Evolutionary conservation across 2,888 invertebrate species (phyloP).

Genomic region (Chrysolina haemoptera): DNA sequence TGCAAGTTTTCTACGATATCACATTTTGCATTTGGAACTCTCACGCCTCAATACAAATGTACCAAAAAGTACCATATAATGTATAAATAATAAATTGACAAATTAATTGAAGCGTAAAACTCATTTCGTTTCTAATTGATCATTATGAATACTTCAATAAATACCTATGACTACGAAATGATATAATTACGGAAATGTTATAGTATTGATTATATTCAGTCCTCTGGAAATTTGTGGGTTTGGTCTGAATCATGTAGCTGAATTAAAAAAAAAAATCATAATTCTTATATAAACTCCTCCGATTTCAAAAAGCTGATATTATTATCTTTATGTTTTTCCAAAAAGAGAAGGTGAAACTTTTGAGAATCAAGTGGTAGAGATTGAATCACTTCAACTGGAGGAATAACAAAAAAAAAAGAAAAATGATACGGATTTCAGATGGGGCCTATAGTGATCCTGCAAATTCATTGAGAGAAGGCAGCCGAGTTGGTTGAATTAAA

Average conservation of each 20-base stretch:
- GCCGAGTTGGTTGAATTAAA: too few relatives aligned
- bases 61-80: conserved; percentile 35
- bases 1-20: conserved; percentile 67
- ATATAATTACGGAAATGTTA: conserved; percentile 5
- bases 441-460: too few relatives aligned
- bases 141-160: conserved; percentile 36
- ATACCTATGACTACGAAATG: conserved; percentile 27
- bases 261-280: too few relatives aligned
- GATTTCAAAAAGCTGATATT: too few relatives aligned
- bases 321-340: too few relatives aligned
- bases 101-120: conserved; percentile 17
- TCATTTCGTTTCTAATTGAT: conserved; percentile 16
- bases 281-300: too few relatives aligned
- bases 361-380: too few relatives aligned
- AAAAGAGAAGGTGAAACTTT: too few relatives aligned
- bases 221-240: neutral
- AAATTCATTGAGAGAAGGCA: too few relatives aligned
- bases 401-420: too few relatives aligned
- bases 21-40: conserved; percentile 66
- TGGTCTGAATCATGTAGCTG: neutral
- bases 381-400: too few relatives aligned
- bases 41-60: conserved; percentile 49
- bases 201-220: neutral
- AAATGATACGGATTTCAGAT: too few relatives aligned
- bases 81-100: conserved; percentile 7